These are phyloP conservation scores for Ochotona curzoniae DNA, from an alignment of 2,113 vertebrate species.

Conservation along the genomic window DNA sequence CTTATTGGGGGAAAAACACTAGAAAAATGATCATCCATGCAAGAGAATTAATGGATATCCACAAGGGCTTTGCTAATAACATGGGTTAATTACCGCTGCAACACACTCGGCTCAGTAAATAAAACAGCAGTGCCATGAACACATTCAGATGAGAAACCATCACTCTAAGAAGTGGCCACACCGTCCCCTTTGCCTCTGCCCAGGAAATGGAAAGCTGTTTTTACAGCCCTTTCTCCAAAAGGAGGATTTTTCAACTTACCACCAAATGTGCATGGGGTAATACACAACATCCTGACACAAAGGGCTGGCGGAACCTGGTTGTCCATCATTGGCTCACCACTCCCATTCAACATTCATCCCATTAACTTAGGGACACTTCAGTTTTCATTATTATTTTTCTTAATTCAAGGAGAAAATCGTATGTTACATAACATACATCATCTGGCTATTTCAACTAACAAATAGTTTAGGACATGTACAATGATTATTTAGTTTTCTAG, in stretches of 20 bases:
- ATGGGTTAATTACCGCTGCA: constrained; percentile 95
- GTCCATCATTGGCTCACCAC: constrained; percentile 46
- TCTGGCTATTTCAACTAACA: background rate
- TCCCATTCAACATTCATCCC: constrained; percentile 1
- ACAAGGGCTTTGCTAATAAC: constrained; percentile 94
- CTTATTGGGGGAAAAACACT: constrained; percentile 79
- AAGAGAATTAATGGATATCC: constrained; percentile 89
- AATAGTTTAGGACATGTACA: background rate
- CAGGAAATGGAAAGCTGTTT: constrained; percentile 77
- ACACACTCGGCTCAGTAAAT: constrained; percentile 91
- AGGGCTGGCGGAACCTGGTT: background rate
- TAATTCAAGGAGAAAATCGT: constrained; percentile 32
- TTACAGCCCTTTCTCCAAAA: constrained; percentile 70
- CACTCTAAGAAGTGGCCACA: constrained; percentile 69
- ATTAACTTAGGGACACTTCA: constrained; percentile 22
- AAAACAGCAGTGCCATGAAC: constrained; percentile 89
- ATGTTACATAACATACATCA: background rate
- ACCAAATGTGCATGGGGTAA: constrained; percentile 44
- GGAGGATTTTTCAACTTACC: constrained; percentile 75
- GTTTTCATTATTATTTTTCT: background rate
- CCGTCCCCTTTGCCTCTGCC: constrained; percentile 67
- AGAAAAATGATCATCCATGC: constrained; percentile 87
- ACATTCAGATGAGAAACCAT: constrained; percentile 88
- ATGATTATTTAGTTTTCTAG: constrained; percentile 46
- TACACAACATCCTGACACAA: constrained; percentile 60